Evolutionary conservation across 2,113 vertebrate species (phyloP).

Genomic region (Ctenodactylus gundi): DNA sequence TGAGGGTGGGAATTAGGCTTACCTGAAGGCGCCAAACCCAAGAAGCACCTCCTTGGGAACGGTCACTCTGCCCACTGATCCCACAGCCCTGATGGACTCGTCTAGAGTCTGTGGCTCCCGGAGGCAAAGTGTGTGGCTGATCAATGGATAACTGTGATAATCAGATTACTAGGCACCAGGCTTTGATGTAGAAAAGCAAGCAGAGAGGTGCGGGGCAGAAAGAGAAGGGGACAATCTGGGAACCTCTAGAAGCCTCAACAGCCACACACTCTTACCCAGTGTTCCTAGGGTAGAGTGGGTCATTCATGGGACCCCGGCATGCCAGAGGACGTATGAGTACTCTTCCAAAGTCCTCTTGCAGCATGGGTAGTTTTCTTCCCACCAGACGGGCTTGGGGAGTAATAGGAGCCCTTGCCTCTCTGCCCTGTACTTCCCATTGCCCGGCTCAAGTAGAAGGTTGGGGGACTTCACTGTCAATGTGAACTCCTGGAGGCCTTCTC

Average conservation of each 20-base stretch:
- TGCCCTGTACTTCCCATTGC: background rate
- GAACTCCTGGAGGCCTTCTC: background rate
- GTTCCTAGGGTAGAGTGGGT: background rate
- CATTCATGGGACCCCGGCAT: background rate
- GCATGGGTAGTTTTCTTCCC: background rate
- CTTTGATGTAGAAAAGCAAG: slow-evolving; percentile 32
- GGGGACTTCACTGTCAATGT: background rate
- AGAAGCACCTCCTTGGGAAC: background rate
- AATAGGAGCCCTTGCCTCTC: background rate
- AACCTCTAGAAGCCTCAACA: background rate
- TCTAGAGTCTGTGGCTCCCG: background rate
- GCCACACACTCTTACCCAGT: background rate
- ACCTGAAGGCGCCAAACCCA: background rate
- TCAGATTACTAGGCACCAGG: slow-evolving; percentile 74
- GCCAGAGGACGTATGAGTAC: too few species aligned
- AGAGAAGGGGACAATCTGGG: background rate
- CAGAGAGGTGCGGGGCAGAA: background rate
- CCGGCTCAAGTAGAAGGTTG: accelerated
- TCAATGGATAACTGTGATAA: slow-evolving; percentile 76
- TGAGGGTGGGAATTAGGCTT: background rate
- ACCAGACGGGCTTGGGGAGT: background rate
- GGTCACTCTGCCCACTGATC: background rate
- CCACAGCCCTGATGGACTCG: background rate
- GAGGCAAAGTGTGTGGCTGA: slow-evolving; percentile 27
- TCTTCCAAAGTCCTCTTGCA: background rate